phyloP scores from a whole-genome alignment of 2,113 vertebrate genomes.

The Amphilophus citrinellus region DNA sequence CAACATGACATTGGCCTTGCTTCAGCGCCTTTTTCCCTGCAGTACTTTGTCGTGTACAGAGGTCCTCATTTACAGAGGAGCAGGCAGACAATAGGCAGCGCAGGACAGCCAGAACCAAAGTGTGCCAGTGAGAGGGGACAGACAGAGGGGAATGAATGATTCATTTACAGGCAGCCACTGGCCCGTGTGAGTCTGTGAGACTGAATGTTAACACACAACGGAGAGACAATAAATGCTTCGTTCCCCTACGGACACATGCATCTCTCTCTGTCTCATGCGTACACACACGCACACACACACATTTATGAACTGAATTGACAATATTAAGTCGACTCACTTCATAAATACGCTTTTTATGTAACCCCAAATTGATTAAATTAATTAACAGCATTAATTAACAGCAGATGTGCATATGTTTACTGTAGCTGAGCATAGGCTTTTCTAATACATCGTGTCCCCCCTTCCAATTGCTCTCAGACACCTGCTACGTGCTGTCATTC shows the following conservation, averaged over 20 bases:
- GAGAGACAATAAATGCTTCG: neutral
- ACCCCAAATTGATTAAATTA: neutral
- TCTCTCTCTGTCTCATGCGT: neutral
- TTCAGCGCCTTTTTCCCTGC: neutral
- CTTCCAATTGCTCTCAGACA: constrained; percentile 82
- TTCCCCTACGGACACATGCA: neutral
- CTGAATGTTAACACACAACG: constrained; percentile 37
- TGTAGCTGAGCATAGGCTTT: neutral
- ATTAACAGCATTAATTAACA: neutral
- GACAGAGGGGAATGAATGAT: constrained; percentile 69
- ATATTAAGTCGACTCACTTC: no score
- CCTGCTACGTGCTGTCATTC: constrained; percentile 96
- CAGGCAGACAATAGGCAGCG: constrained; percentile 44
- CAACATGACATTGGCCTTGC: constrained; percentile 13
- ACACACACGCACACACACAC: no score
- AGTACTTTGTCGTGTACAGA: neutral
- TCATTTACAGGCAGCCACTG: constrained; percentile 70
- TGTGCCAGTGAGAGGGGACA: constrained; percentile 60
- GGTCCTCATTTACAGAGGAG: constrained; percentile 12
- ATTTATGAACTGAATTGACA: no score
- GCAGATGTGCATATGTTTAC: neutral
- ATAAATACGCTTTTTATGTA: neutral
- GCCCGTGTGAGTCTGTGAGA: constrained; percentile 40
- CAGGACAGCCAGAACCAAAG: constrained; percentile 28
- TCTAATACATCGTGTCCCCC: neutral